Base-by-base conservation (phyloP, 2,888 invertebrate species). In the Hydropsyche betteni region DNA sequence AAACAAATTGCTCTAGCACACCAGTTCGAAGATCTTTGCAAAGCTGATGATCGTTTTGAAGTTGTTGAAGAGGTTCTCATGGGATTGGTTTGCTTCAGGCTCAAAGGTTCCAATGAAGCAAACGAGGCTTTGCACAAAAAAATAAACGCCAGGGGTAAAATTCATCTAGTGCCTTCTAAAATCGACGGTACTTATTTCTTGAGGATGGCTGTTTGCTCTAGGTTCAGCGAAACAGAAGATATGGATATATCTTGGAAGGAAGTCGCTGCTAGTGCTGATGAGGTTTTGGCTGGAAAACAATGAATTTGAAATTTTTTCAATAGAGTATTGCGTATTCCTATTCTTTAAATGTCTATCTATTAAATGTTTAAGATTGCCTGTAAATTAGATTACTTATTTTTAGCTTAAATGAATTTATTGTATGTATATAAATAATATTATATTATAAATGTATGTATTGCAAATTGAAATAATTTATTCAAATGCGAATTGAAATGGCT, bases 1-100 rank as follows among this genome's bases (percentile, higher is more conserved):
- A 92, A 92, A 81, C 97, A 98, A 80, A 91, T 96, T 73, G 89
- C 89, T 0, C 88, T 96, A 78, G 98, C 99, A 0, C 93, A 94
- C 81, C 90, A 95, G 80, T 99, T 99, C 82, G 96, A 95, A 81
- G 86, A 89, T 7, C 85, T 95, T 0, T 93, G 98, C 70, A 84
- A 86, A 58, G 83, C 87, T 0, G 97, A 99, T 82, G 86, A 90
- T 0, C 89, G 95, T 71, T 99, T 99, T 83, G 98, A 99, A 85
- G 88, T 99, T 75, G 90, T 93, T 24, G 92, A 93, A 75, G 94
- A 97, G 81, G 96, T 96, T 5, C 89, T 92, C n/a, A 91, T 99
- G 90, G 99, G 98, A 0, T 89, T 99, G 14, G 98, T 98, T 50
- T 99, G 99, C 86, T 99, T 99, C 87, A 89, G 97, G 80, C 84